Base-by-base conservation (phyloP, 1,140 invertebrate species). In the Cydia splendana region DNA sequence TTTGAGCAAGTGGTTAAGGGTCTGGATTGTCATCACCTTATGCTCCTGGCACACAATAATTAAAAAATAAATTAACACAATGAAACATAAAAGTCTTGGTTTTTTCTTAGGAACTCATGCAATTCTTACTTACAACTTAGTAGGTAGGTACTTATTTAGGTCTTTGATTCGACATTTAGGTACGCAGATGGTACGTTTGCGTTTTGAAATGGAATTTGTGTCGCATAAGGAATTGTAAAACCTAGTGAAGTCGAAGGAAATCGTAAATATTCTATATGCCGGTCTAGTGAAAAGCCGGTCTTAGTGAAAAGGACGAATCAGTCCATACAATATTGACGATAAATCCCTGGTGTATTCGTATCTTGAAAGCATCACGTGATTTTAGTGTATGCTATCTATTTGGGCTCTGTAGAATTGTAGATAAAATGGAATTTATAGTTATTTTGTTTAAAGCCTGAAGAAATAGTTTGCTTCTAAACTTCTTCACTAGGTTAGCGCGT, bases 241-340 rank as follows among this genome's bases (percentile, higher is more conserved):
- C 10, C 18, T 62, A 62, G 20, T 62, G 9, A 62, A 62, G 18
- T 24, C 18, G 57, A 62, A 62, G 57, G 18, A 62, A 62, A 62
- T 62, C 57, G 57, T 24, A 62, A 62, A 62, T 24, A 62, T 62
- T 62, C 18, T 62, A 62, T 62, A 62, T 62, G 57, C 57, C 57
- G 20, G 18, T 62, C 57, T 62, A 62, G 57, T 62, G 9, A 62
- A n/a, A n/a, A n/a, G n/a, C n/a, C n/a, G n/a, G n/a, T n/a, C n/a
- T n/a, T n/a, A n/a, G n/a, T n/a, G n/a, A n/a, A n/a, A 62, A 24
- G 57, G 57, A 24, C 57, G 20, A 62, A 62, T 62, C 57, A 62
- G 57, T 62, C 57, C 57, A 62, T 62, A 62, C 20, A 62, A 24
- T 62, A 62, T 57, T 53, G 51, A 53, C 15, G 18, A 62, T 9